Percentiles rank a stretch among this genome's conserved stretches.
Evolutionary conservation across 1,140 invertebrate genomes (phyloP).

Genomic region (Pteromalus puparum): DNA sequence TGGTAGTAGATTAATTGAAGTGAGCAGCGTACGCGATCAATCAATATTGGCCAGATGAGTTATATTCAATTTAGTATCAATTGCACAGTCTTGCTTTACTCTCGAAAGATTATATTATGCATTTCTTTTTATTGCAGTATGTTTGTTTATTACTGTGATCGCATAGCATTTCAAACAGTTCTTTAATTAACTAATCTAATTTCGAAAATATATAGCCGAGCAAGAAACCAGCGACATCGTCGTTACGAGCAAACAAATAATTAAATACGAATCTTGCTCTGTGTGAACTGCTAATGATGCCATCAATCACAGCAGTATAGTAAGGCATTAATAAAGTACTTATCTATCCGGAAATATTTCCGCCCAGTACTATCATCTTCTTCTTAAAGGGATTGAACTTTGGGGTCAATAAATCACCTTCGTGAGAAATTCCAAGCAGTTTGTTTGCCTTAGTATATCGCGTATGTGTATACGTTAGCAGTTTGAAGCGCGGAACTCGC

Average conservation of each 20-base stretch:
- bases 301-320: neutral
- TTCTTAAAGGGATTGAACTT: conserved; percentile 20
- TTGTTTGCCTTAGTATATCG: conserved; percentile 26
- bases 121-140: no score
- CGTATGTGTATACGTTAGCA: conserved; percentile 2
- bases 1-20: neutral
- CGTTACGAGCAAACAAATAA: neutral
- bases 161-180: no score
- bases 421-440: conserved; percentile 27
- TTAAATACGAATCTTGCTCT: neutral
- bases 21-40: neutral
- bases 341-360: neutral
- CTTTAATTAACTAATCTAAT: no score
- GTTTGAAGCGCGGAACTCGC: neutral
- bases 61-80: neutral
- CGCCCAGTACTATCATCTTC: neutral
- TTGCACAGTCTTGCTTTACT: neutral
- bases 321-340: conserved; percentile 26
- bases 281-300: neutral
- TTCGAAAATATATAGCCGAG: no score
- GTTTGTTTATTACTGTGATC: no score
- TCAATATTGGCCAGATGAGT: neutral
- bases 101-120: neutral
- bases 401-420: conserved; percentile 27
- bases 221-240: no score